Conservation (phyloP, 2,888 invertebrate genomes). For the Microctonus aethiopoides region DNA sequence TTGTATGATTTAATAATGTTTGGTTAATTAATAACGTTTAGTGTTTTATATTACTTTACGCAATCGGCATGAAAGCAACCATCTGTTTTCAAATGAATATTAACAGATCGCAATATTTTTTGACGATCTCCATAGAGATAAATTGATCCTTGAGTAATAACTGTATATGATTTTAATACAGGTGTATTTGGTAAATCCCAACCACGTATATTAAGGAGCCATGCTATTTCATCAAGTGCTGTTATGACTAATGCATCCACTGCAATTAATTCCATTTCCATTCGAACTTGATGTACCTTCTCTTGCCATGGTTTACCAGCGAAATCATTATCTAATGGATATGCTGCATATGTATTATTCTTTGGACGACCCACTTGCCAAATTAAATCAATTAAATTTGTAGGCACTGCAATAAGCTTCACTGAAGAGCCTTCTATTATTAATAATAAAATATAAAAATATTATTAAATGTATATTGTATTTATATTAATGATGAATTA, state of each 20-base stretch:
- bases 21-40: too few species aligned
- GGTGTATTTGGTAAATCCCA: constrained; percentile 85
- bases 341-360: constrained; percentile 71
- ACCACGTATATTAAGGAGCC: constrained; percentile 90
- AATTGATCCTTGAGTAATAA: constrained; percentile 75
- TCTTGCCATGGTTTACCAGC: constrained; percentile 78
- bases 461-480: too few species aligned
- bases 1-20: too few species aligned
- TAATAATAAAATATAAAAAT: too few species aligned
- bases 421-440: constrained; percentile 68
- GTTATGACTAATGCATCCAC: constrained; percentile 86
- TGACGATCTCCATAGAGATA: constrained; percentile 77
- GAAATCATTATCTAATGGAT: constrained; percentile 71
- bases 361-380: constrained; percentile 78
- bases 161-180: constrained; percentile 80
- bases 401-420: constrained; percentile 71
- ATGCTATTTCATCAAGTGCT: constrained; percentile 88
- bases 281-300: constrained; percentile 78
- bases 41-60: constrained; percentile 69
- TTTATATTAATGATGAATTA: too few species aligned
- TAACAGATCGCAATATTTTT: constrained; percentile 70
- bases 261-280: constrained; percentile 72
- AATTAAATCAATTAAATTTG: constrained; percentile 81
- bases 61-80: constrained; percentile 73
- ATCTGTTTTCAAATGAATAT: constrained; percentile 69